phyloP scores from a whole-genome alignment of 2,888 invertebrate genomes.

The Microctonus hyperodae region DNA sequence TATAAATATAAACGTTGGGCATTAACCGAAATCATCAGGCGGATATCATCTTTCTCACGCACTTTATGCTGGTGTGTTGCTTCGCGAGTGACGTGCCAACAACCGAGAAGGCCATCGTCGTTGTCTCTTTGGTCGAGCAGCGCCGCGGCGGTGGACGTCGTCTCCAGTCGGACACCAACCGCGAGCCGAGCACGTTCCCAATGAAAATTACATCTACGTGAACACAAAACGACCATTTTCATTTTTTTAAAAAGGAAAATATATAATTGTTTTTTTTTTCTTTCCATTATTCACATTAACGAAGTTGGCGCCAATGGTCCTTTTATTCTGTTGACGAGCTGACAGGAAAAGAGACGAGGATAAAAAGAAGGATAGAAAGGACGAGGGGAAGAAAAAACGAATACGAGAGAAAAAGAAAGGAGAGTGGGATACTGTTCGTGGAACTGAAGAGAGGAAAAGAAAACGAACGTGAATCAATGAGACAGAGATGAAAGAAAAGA shows the following conservation, averaged over 20 bases:
- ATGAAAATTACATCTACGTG: conserved; percentile 30
- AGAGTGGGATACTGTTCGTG: not conserved
- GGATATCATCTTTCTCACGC: conserved; percentile 34
- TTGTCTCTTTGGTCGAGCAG: conserved; percentile 45
- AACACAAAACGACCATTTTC: conserved; percentile 12
- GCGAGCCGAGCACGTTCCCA: conserved; percentile 52
- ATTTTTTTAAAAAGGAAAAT: no score
- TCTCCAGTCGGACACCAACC: conserved; percentile 57
- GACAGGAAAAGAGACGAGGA: not conserved
- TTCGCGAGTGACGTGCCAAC: conserved; percentile 35
- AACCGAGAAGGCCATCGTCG: conserved; percentile 35
- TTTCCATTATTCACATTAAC: not conserved
- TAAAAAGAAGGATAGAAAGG: not conserved
- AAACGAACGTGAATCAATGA: not conserved
- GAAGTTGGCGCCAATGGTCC: not conserved
- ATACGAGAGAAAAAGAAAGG: not conserved
- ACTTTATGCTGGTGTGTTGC: conserved; percentile 13
- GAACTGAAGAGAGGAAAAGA: not conserved
- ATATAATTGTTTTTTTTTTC: not conserved
- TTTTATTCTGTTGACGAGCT: not conserved
- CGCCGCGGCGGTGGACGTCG: conserved; percentile 48
- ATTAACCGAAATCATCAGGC: conserved; percentile 32
- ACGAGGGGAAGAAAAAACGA: not conserved
- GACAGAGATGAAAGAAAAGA: not conserved
- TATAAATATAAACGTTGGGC: conserved; percentile 5